Conservation (phyloP, 2,113 vertebrate genomes). For the Petromus typicus region DNA sequence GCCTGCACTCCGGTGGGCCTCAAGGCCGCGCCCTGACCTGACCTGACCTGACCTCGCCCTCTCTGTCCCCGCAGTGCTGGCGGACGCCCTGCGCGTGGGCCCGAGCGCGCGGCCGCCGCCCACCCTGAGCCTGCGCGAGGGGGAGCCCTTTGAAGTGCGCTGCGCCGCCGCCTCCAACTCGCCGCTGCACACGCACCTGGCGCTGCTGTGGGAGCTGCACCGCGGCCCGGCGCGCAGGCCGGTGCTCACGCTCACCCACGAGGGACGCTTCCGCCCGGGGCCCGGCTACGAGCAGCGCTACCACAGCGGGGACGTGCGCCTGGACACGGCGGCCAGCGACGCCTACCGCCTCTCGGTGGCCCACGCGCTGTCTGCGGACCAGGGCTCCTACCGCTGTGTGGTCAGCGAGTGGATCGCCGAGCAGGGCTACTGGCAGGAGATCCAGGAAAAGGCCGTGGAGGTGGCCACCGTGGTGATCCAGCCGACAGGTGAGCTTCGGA, state of each 20-base stretch:
- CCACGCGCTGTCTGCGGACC: slow-evolving; percentile 85
- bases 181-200: slow-evolving; percentile 90
- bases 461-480: slow-evolving; percentile 89
- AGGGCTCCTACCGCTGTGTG: slow-evolving; percentile 91
- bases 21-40: too few relatives aligned
- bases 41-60: background rate
- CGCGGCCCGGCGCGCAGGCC: slow-evolving; percentile 74
- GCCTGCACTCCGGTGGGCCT: background rate
- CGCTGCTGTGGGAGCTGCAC: slow-evolving; percentile 91
- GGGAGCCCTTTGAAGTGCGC: slow-evolving; percentile 91
- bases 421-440: slow-evolving; percentile 90
- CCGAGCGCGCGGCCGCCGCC: slow-evolving; percentile 56
- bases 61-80: slow-evolving; percentile 88
- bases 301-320: slow-evolving; percentile 87
- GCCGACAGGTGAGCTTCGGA: slow-evolving; percentile 89
- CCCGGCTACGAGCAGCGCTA: slow-evolving; percentile 88
- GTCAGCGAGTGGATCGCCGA: slow-evolving; percentile 93
- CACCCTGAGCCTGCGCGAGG: slow-evolving; percentile 87
- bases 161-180: slow-evolving; percentile 88
- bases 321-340: slow-evolving; percentile 89
- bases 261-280: slow-evolving; percentile 87
- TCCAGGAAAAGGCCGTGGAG: slow-evolving; percentile 91
- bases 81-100: slow-evolving; percentile 90
- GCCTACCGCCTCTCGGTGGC: slow-evolving; percentile 89
- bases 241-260: slow-evolving; percentile 91